Evolutionary conservation across 2,113 vertebrate species (phyloP).

Genomic region (Scomber japonicus): DNA sequence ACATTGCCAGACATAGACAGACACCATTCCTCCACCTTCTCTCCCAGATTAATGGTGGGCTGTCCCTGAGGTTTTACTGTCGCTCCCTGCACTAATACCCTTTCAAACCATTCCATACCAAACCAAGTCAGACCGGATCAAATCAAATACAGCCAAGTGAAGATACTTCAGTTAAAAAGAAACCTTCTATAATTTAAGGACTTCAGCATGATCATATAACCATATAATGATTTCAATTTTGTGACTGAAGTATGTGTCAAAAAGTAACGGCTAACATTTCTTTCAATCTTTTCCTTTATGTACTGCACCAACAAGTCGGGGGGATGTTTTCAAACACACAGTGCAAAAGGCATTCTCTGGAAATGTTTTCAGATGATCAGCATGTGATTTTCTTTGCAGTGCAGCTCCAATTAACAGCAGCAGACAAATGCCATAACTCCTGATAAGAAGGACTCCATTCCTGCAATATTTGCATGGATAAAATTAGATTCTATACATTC

Average conservation of each 20-base stretch:
- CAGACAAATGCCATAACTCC: conserved; percentile 32
- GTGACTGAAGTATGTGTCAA: not conserved
- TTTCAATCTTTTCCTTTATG: conserved; percentile 13
- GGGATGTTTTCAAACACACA: conserved; percentile 23
- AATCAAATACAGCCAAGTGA: conserved; percentile 61
- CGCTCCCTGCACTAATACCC: conserved; percentile 66
- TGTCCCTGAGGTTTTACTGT: conserved; percentile 67
- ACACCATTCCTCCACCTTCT: conserved; percentile 57
- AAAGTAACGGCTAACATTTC: conserved; percentile 25
- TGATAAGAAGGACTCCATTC: conserved; percentile 39
- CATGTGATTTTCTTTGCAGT: conserved; percentile 48
- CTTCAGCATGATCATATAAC: conserved; percentile 20
- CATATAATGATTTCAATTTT: conserved; percentile 15
- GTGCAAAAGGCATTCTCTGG: conserved; percentile 18
- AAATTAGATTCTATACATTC: conserved; percentile 4
- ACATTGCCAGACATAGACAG: not conserved
- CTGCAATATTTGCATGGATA: conserved; percentile 3
- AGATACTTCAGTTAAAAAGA: conserved; percentile 46
- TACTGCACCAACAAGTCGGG: not conserved
- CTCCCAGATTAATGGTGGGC: conserved; percentile 64
- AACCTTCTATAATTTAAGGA: conserved; percentile 31
- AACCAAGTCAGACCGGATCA: conserved; percentile 54
- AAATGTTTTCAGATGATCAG: conserved; percentile 62
- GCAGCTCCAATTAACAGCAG: conserved; percentile 38
- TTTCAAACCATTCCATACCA: conserved; percentile 67